Conservation (phyloP, 2,113 vertebrate genomes). For the Rhea pennata region DNA sequence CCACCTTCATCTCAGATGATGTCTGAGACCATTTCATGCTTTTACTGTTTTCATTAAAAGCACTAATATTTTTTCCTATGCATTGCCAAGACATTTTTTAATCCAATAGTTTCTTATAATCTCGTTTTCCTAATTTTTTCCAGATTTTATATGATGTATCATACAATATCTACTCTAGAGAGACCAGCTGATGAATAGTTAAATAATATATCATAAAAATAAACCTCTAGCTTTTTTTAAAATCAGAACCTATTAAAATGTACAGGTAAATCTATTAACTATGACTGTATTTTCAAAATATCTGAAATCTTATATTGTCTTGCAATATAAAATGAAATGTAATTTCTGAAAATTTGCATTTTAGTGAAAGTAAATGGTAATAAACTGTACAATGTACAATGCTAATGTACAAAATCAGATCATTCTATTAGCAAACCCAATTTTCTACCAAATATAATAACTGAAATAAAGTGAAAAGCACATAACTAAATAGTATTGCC, state of each 20-base stretch:
- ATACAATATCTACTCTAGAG: neutral
- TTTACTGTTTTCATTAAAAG: neutral
- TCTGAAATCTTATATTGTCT: neutral
- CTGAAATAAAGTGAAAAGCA: neutral
- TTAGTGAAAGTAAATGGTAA: neutral
- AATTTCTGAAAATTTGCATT: neutral
- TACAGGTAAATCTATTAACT: neutral
- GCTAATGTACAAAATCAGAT: neutral
- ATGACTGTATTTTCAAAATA: neutral
- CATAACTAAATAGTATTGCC: neutral
- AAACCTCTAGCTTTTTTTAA: fast-evolving
- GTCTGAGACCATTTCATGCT: neutral
- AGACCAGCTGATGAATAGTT: neutral
- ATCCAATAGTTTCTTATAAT: neutral
- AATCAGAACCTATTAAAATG: neutral
- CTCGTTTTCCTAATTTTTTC: neutral
- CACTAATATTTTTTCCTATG: neutral
- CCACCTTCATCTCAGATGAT: neutral
- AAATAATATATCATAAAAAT: neutral
- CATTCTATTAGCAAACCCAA: neutral
- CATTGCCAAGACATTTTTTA: neutral
- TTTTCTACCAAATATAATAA: neutral
- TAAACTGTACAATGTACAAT: neutral
- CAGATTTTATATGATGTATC: neutral
- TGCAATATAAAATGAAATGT: neutral